Base-by-base conservation (phyloP, 2,797 vertebrate species). In the Acanthopagrus latus region DNA sequence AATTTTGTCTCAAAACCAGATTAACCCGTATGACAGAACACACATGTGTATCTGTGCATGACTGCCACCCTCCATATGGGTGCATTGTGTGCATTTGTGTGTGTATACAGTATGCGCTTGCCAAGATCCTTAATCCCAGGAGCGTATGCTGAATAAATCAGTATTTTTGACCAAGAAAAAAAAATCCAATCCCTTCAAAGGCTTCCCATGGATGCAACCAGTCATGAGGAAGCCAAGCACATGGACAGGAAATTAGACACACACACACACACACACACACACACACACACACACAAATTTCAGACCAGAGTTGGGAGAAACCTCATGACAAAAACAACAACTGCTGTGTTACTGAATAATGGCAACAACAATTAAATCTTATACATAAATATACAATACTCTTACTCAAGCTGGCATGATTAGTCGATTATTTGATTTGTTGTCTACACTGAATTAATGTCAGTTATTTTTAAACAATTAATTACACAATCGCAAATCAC, bases 1-100 rank as follows among this genome's bases (percentile, higher is more conserved):
- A 89, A 93, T 94, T 92, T 93, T 46, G 84, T 88, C 83, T 84
- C 85, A 84, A 92, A 93, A 93, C 81, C 87, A 91, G 91, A 94
- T 93, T 91, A 92, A 88, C 78, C 90, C 81, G 41, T 80, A 86
- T 90, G 78, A 91, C 76, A 83, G 80, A 70, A 82, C 59, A 82
- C 80, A 71, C 78, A 78, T 80, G 74, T 86, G 65, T 82, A 52
- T 71, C 50, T 74, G 73, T 60, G 74, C 56, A 58, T 64, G 59
- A 54, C 62, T 64, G 23, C 16, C 43, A 21, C 10, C 18, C 11
- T 59, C 74, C 62, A 58, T 55, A 58, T 44, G 25, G 66, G 73
- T 58, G 67, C 17, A 69, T 64, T 80, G 66, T 84, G 55, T 70
- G 62, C 69, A 48, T 63, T 27, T 80, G 27, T 78, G 65, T 77